Evolutionary conservation across 2,113 vertebrate species (phyloP).

Genomic region (Spea multiplicata): DNA sequence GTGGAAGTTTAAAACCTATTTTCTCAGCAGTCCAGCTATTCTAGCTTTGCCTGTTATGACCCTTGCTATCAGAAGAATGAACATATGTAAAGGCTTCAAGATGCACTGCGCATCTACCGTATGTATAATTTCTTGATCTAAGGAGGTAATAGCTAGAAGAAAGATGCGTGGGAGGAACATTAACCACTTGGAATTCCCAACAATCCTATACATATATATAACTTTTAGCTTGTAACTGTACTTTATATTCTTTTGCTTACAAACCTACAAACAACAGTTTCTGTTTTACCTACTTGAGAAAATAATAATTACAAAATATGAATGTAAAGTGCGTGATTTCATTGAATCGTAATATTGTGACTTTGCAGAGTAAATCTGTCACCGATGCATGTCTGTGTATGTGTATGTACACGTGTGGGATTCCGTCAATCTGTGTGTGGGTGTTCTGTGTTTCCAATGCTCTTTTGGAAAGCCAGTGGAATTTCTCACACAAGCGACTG

Average conservation of each 20-base stretch:
- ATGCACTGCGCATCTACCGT: background rate
- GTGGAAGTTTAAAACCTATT: too few species aligned
- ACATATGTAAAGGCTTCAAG: slow-evolving; percentile 13
- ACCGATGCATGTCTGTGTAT: slow-evolving; percentile 13
- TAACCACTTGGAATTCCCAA: background rate
- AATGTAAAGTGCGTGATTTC: background rate
- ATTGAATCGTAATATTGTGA: background rate
- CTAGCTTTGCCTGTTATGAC: slow-evolving; percentile 1
- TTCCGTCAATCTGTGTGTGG: slow-evolving; percentile 10
- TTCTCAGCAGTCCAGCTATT: too few species aligned
- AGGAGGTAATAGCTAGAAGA: background rate
- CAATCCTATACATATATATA: background rate
- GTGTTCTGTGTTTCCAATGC: slow-evolving; percentile 18
- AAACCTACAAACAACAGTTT: background rate
- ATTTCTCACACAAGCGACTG: slow-evolving; percentile 17
- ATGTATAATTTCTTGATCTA: slow-evolving; percentile 1
- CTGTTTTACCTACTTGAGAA: background rate
- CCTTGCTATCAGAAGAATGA: slow-evolving; percentile 1
- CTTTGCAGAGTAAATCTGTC: slow-evolving; percentile 1
- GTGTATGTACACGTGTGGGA: background rate
- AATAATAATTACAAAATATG: background rate
- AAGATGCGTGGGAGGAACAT: background rate
- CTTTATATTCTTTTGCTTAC: background rate
- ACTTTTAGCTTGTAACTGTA: background rate
- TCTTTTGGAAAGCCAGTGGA: slow-evolving; percentile 16